These are phyloP conservation scores for Leucoptera coffeella DNA, from an alignment of 2,888 invertebrate genomes.

Conservation along the genomic window DNA sequence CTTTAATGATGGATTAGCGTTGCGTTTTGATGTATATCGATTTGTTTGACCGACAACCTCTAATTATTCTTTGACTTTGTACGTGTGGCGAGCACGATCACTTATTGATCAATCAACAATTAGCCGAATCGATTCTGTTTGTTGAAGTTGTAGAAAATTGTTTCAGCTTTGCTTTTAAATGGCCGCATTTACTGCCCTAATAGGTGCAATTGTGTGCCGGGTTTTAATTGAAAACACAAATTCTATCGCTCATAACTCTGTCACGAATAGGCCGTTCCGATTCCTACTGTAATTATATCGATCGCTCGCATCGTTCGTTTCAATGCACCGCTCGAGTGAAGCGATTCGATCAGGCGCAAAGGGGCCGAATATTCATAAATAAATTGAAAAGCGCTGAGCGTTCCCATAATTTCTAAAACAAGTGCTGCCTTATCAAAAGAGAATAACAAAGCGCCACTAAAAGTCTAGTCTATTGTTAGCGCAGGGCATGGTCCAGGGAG, in stretches of 20 bases:
- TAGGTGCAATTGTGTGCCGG: no score
- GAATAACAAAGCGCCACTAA: constrained; percentile 18
- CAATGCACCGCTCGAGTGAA: no score
- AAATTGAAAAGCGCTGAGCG: no score
- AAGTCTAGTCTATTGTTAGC: constrained; percentile 15
- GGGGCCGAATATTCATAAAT: no score
- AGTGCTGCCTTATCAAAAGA: constrained; percentile 12
- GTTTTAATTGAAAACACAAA: no score
- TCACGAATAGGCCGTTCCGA: no score
- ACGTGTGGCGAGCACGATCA: constrained; percentile 51
- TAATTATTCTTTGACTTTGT: constrained; percentile 49
- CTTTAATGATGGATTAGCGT: constrained; percentile 49
- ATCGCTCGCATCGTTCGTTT: no score
- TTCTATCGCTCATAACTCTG: no score
- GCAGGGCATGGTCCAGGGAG: constrained; percentile 20
- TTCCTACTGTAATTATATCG: no score
- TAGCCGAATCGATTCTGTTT: constrained; percentile 51
- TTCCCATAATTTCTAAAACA: no score
- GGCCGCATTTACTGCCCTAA: constrained; percentile 35
- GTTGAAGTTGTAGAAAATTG: constrained; percentile 52
- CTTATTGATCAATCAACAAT: constrained; percentile 51
- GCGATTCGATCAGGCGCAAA: no score
- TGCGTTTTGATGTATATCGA: constrained; percentile 49
- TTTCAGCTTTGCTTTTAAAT: constrained; percentile 44
- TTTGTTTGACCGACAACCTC: constrained; percentile 50